Evolutionary conservation across 2,113 vertebrate genomes (phyloP), one percentile per base, ranked within the genome.

Genomic region (Psittacara wagleri): DNA sequence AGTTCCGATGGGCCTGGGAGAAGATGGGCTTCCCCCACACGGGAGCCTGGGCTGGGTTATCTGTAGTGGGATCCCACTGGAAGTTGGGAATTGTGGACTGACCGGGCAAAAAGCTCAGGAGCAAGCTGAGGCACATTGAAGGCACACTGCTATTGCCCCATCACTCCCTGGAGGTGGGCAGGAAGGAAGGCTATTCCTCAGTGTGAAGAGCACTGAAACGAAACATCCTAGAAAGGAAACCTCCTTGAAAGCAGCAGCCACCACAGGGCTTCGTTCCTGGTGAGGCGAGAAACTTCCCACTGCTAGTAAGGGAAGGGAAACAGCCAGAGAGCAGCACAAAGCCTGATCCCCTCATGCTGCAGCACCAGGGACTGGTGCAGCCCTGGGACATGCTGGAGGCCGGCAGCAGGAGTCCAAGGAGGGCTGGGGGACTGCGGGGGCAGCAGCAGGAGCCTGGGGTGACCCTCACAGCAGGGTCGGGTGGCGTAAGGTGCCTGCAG

Each of bases 161-260:
- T 59, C 57, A 29, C 33, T 35, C 33, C 33, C 57, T 35, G 57
- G 33, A 35, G 33, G 22, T 35, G 4, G 9, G 22, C n/a, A 29
- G 31, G 55, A 27, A 59, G 68, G 43, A 51, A 51, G 44, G 22
- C 0, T 1, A 76, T 66, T 84, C 83, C 78, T 67, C 10, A 13
- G 20, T 43, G 14, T 1, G 6, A 59, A 9, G 4, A 29, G 48
- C 61, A 16, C 39, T 0, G 4, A 90, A 95, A 66, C 0, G 8
- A 95, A 95, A 92, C 62, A 49, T 55, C 49, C 77, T 88, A 74
- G 77, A 96, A 96, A 88, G n/a, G 44, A 93, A 94, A 90, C 44
- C 61, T 88, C 88, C 88, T 93, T 92, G 96, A 96, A 95, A 96
- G 92, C 95, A 93, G 88, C 88, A 44, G 7, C 46, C 83, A 51